Percentiles rank a stretch among this genome's conserved stretches.
phyloP scores from a whole-genome alignment of 2,797 vertebrate genomes.

The Lates japonicus region DNA sequence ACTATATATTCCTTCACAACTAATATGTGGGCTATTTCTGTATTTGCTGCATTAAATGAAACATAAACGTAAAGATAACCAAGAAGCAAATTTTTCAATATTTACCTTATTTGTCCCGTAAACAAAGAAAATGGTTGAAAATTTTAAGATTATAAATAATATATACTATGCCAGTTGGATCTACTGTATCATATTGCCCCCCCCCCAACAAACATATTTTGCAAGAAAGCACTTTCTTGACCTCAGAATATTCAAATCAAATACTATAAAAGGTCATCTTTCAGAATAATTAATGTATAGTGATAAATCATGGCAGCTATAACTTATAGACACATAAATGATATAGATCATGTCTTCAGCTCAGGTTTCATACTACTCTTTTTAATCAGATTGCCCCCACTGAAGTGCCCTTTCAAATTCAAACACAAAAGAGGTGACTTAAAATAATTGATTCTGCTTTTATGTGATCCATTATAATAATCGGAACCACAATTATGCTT shows the following conservation, averaged over 20 bases:
- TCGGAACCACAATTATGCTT: constrained; percentile 80
- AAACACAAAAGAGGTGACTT: constrained; percentile 85
- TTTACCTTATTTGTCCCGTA: neutral
- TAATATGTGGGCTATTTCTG: neutral
- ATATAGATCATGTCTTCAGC: constrained; percentile 83
- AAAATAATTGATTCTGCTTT: constrained; percentile 87
- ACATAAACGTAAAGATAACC: neutral
- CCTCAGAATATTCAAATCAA: constrained; percentile 81
- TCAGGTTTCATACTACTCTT: constrained; percentile 79
- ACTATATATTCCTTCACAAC: neutral
- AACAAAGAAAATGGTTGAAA: neutral
- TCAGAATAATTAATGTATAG: constrained; percentile 82
- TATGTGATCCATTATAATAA: constrained; percentile 86
- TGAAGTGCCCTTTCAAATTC: constrained; percentile 83
- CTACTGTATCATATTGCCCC: neutral
- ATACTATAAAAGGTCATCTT: constrained; percentile 80
- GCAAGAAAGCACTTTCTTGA: constrained; percentile 57
- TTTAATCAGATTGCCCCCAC: constrained; percentile 84
- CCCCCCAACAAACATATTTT: constrained; percentile 53
- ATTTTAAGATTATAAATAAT: neutral
- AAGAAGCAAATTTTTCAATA: neutral
- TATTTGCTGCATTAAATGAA: neutral
- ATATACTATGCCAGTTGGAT: neutral
- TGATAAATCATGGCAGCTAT: constrained; percentile 82
- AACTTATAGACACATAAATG: constrained; percentile 84